Evolutionary conservation across 1,140 invertebrate genomes (phyloP).

Genomic region (Leptopilina boulardi): DNA sequence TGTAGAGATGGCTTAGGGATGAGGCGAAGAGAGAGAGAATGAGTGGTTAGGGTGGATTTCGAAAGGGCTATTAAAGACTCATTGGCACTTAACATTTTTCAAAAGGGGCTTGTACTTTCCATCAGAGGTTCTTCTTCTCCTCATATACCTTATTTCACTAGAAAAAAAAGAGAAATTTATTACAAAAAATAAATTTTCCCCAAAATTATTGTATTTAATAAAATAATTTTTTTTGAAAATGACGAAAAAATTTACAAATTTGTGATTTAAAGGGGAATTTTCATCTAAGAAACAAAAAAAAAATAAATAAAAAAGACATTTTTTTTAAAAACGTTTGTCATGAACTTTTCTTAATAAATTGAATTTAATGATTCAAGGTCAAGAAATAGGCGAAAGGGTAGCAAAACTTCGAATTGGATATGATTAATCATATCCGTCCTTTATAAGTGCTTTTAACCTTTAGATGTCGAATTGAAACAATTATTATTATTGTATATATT

Average conservation of each 20-base stretch:
- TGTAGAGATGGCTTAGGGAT: background rate
- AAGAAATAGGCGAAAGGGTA: conserved; percentile 13
- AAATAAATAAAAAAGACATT: background rate
- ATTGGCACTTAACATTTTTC: conserved; percentile 36
- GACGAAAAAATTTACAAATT: no score
- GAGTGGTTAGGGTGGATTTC: conserved; percentile 17
- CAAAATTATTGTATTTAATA: no score
- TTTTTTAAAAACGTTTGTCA: background rate
- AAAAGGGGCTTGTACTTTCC: conserved; percentile 43
- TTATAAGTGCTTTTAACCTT: conserved; percentile 27
- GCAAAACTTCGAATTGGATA: background rate
- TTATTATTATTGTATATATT: no score
- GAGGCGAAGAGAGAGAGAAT: background rate
- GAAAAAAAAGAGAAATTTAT: background rate
- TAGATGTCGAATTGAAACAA: conserved; percentile 21
- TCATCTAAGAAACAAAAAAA: background rate
- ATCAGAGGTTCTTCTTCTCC: conserved; percentile 25
- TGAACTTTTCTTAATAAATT: conserved; percentile 7
- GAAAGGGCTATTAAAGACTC: conserved; percentile 31
- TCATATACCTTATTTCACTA: conserved; percentile 43
- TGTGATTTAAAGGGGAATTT: no score
- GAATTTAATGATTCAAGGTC: conserved; percentile 32
- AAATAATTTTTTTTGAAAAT: no score
- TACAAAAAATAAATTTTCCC: background rate
- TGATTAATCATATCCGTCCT: conserved; percentile 44